phyloP scores from a whole-genome alignment of 2,113 vertebrate species.

The Mixornis gularis region DNA sequence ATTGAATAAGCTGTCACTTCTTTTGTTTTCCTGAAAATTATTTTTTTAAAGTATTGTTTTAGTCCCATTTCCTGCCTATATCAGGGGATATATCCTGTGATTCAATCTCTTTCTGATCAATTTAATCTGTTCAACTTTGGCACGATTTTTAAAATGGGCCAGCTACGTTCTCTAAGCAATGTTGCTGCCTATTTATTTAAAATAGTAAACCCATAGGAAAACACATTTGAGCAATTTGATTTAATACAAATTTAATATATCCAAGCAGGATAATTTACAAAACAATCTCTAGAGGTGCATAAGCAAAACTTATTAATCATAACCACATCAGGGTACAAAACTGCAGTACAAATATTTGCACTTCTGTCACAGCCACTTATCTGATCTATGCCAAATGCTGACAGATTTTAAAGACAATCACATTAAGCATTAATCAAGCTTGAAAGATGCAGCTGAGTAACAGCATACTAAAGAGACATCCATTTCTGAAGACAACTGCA shows the following conservation, averaged over 20 bases:
- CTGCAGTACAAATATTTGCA: slow-evolving; percentile 71
- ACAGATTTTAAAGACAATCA: slow-evolving; percentile 74
- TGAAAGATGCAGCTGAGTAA: slow-evolving; percentile 60
- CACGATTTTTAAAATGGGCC: slow-evolving; percentile 17
- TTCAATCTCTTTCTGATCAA: neutral
- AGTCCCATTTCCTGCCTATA: neutral
- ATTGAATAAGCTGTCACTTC: neutral
- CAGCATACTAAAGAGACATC: slow-evolving; percentile 61
- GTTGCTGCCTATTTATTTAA: slow-evolving; percentile 30
- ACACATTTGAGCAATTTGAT: slow-evolving; percentile 32
- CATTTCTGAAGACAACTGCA: slow-evolving; percentile 5
- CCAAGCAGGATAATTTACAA: slow-evolving; percentile 56
- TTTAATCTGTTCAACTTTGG: neutral
- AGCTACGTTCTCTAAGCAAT: slow-evolving; percentile 10
- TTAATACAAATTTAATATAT: slow-evolving; percentile 32
- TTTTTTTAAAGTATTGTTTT: neutral
- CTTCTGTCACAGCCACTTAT: slow-evolving; percentile 58
- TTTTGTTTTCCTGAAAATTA: neutral
- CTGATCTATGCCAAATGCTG: slow-evolving; percentile 65
- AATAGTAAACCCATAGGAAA: slow-evolving; percentile 23
- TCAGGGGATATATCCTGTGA: neutral
- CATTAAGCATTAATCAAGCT: slow-evolving; percentile 75
- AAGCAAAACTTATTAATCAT: slow-evolving; percentile 69
- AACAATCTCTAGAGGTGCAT: slow-evolving; percentile 64
- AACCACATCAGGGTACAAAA: slow-evolving; percentile 45